Base-by-base conservation (phyloP, 1,140 invertebrate genomes). In the Prorops nasuta region DNA sequence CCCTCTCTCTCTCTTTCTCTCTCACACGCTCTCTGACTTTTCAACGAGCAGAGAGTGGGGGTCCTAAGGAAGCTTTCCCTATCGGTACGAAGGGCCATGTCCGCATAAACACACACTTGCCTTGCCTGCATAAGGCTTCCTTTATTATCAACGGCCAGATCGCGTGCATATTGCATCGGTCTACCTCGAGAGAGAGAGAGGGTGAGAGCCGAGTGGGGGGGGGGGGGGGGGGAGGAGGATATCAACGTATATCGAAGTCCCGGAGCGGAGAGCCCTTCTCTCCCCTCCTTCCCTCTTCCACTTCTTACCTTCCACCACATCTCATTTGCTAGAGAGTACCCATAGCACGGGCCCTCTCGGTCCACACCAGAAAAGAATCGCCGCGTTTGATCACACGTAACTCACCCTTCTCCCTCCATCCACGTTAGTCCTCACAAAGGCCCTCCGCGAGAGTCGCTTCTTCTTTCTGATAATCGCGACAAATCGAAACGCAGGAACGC, bases 151-250 rank as follows among this genome's bases (percentile, higher is more conserved):
- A 51, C 57, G 52, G 45, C 58, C 49, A 60, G 55, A 72, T 70
- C 69, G 62, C 66, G 67, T 69, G 67, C 66, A 72, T 70, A 70
- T 72, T 72, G 64, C 69, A 72, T 70, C 66, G 49, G 44, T 44
- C 41, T 41, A 39, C 15, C 19, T 14, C 18, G 49, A 48, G 20
- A 37, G 51, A 42, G 49, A 47, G 42, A 48, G 20, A 44, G 19
- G 28, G 48, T n/a, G 10, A 21, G 37, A 38, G 19, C 15, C 8
- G 16, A 44, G 41, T 31, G 38, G 14, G 28, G 20, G 41, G 34
- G 28, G 44, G 39, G 24, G 19, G 22, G 43, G 46, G 10, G 46
- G 39, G 40, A 12, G 22, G 39, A 41, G 37, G 7, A 10, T 22
- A 19, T 21, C n/a, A 43, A 12, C 42, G n/a, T 44, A 41, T 47